Percentiles rank a stretch among this genome's conserved stretches.
Evolutionary conservation across 1,140 invertebrate genomes (phyloP).

Genomic region (Chironomus striatipennis): DNA sequence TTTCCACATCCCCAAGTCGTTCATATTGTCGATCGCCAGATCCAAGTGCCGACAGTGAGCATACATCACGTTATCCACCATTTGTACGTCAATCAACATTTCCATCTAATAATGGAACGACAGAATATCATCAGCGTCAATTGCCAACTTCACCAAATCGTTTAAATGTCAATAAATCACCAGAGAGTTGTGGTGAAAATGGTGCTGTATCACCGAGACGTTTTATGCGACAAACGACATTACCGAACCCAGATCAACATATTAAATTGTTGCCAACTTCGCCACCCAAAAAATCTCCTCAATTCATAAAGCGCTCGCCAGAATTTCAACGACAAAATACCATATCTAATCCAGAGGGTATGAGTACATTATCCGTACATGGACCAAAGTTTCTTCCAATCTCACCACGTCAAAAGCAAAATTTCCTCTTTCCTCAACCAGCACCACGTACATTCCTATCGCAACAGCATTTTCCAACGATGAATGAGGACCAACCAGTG

Average conservation of each 20-base stretch:
- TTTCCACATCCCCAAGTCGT: slow-evolving; percentile 39
- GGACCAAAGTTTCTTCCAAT: slow-evolving; percentile 37
- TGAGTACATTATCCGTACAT: slow-evolving; percentile 35
- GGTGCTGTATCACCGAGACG: neutral
- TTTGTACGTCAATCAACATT: slow-evolving; percentile 39
- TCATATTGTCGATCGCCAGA: slow-evolving; percentile 39
- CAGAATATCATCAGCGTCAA: slow-evolving; percentile 27
- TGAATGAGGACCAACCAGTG: slow-evolving; percentile 36
- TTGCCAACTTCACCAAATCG: slow-evolving; percentile 31
- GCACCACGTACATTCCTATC: slow-evolving; percentile 37
- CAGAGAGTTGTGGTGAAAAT: slow-evolving; percentile 16
- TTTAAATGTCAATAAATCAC: slow-evolving; percentile 24
- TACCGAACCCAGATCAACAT: slow-evolving; percentile 40
- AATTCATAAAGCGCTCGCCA: slow-evolving; percentile 36
- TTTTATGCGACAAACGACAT: slow-evolving; percentile 37
- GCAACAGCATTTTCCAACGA: slow-evolving; percentile 37
- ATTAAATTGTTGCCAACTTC: slow-evolving; percentile 39
- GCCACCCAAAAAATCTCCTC: slow-evolving; percentile 38
- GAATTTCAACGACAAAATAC: slow-evolving; percentile 40
- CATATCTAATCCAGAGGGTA: slow-evolving; percentile 38
- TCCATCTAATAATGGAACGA: slow-evolving; percentile 30
- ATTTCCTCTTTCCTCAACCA: slow-evolving; percentile 36
- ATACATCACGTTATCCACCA: slow-evolving; percentile 34
- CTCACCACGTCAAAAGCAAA: slow-evolving; percentile 38
- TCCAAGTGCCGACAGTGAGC: slow-evolving; percentile 28